Percentiles rank a stretch among this genome's conserved stretches.
Evolutionary conservation across 2,113 vertebrate genomes (phyloP).

Genomic region (Callithrix jacchus): DNA sequence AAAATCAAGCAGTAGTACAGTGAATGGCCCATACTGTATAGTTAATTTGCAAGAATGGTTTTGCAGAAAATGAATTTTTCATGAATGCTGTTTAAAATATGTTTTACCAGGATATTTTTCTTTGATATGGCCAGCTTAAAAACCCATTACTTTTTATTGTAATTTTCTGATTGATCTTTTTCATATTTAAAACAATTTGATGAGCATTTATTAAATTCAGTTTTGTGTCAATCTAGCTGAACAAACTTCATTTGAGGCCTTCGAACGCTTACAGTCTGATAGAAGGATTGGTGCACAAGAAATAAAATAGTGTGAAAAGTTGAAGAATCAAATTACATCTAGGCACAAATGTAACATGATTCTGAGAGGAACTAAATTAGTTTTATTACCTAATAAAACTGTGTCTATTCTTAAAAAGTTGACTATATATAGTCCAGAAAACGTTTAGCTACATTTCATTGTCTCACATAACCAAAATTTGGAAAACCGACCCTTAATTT

Average conservation of each 20-base stretch:
- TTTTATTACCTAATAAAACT: conserved; percentile 7
- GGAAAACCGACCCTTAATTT: not conserved
- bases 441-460: not conserved
- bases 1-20: conserved; percentile 35
- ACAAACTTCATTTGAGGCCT: not conserved
- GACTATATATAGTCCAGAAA: not conserved
- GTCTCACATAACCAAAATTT: not conserved
- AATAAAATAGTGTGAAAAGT: not conserved
- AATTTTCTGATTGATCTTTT: conserved; percentile 23
- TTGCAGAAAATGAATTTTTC: conserved; percentile 54
- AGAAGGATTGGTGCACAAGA: not conserved
- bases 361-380: not conserved
- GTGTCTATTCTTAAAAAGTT: not conserved
- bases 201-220: not conserved
- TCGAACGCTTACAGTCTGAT: not conserved
- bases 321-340: conserved; percentile 3
- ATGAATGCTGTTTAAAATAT: conserved; percentile 28
- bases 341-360: not conserved
- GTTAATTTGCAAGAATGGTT: conserved; percentile 50
- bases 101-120: not conserved
- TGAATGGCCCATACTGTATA: conserved; percentile 34
- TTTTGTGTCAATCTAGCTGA: not conserved
- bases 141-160: not conserved
- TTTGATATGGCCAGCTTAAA: not conserved
- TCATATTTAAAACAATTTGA: not conserved